Base-by-base conservation (phyloP, 2,797 vertebrate species). In the Parauchenoglanis punctatus region DNA sequence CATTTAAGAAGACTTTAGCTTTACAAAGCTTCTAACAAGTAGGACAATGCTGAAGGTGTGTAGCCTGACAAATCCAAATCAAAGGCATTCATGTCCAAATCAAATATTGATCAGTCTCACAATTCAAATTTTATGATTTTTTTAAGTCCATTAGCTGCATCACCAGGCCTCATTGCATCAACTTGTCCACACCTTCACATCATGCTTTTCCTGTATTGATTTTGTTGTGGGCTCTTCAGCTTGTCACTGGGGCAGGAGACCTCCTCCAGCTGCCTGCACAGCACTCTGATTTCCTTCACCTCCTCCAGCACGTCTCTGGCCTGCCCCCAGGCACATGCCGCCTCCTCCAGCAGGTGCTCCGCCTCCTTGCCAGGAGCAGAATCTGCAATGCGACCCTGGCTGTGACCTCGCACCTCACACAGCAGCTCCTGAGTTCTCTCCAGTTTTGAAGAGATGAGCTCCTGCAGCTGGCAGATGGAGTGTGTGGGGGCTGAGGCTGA, bases 391-490 rank as follows among this genome's bases (percentile, higher is more conserved):
- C 93, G 85, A 17, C 81, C 94, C 92, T 94, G 85, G 7, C 80
- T 93, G 89, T 94, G 88, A 18, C 92, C 92, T 0, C 94, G 95
- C 83, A 95, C 96, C 91, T 97, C 96, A 0, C 89, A 92, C 92
- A 99, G 96, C 91, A 99, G 95, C 93, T 94, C 95, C 95, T 98
- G 97, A 63, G 98, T 99, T 94, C 95, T 96, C 93, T 97, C 95
- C 92, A 99, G 96, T 93, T 98, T 99, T 93, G 96, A 93, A 52
- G 94, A 92, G 86, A 99, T 98, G 86, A 99, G 95, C 90, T 97
- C 96, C 92, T 98, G 97, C 88, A 99, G 95, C 87, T 89, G 95
- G 91, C 90, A 88, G 90, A 98, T 81, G 73, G 95, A 95, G 83
- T 91, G 85, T 0, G 90, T 78, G 1, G 23, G n/a, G 0, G 91